Percentiles rank a stretch among this genome's conserved stretches.
phyloP scores from a whole-genome alignment of 2,888 invertebrate genomes.

The Tinea semifulvella region DNA sequence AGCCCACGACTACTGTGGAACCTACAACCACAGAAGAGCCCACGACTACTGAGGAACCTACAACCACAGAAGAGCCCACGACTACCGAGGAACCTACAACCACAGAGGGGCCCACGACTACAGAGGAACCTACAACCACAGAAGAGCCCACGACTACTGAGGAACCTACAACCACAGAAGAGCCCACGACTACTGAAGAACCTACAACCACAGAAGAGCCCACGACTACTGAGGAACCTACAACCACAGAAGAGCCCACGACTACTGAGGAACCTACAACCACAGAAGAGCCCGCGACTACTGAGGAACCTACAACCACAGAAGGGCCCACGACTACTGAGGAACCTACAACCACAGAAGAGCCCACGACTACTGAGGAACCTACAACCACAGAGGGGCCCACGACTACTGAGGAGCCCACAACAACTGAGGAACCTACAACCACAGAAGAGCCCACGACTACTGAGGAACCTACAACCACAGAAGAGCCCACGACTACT shows the following conservation, averaged over 20 bases:
- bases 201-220: background rate
- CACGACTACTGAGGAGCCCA: slow-evolving; percentile 7
- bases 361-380: background rate
- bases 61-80: slow-evolving; percentile 2
- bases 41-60: slow-evolving; percentile 2
- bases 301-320: slow-evolving; percentile 5
- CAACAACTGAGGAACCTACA: slow-evolving; percentile 1
- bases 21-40: slow-evolving; percentile 5
- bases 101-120: slow-evolving; percentile 1
- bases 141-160: background rate
- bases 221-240: background rate
- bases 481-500: slow-evolving; percentile 10
- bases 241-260: background rate
- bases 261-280: slow-evolving; percentile 1
- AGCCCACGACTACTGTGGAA: slow-evolving; percentile 9
- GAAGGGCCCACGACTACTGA: too few species aligned
- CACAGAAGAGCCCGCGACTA: background rate
- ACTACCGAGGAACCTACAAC: slow-evolving; percentile 14
- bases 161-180: background rate
- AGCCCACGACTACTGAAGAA: background rate
- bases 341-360: slow-evolving; percentile 1
- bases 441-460: slow-evolving; percentile 13
- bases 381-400: slow-evolving; percentile 14
- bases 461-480: slow-evolving; percentile 5
- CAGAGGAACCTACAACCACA: slow-evolving; percentile 1